phyloP scores from a whole-genome alignment of 2,888 invertebrate species.

The Empis stercorea region DNA sequence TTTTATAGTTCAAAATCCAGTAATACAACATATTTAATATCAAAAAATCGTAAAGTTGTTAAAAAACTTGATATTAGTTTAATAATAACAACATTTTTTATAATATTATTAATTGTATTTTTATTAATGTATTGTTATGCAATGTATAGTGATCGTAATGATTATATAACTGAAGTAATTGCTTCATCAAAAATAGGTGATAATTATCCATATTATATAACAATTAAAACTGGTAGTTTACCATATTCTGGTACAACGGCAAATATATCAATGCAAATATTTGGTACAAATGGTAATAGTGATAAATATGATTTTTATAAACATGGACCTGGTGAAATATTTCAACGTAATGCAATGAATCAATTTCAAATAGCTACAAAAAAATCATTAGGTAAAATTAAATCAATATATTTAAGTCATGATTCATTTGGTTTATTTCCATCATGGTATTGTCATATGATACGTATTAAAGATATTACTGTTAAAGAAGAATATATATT shows the following conservation, averaged over 20 bases:
- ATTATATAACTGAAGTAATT: not conserved
- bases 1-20: not conserved
- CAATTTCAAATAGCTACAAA: conserved; percentile 4
- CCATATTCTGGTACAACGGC: conserved; percentile 17
- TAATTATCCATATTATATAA: conserved; percentile 11
- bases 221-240: conserved; percentile 19
- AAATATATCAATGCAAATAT: conserved; percentile 15
- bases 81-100: not conserved
- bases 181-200: not conserved
- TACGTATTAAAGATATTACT: conserved; percentile 14
- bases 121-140: not conserved
- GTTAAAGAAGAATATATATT: conserved; percentile 11
- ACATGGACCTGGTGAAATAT: not conserved
- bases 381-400: conserved; percentile 8
- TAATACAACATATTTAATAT: too few species aligned
- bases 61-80: not conserved
- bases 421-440: conserved; percentile 20
- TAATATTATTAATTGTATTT: not conserved
- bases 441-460: conserved; percentile 19
- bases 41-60: too few species aligned
- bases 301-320: conserved; percentile 9
- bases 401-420: conserved; percentile 12
- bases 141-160: not conserved
- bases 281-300: conserved; percentile 8
- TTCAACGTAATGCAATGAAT: conserved; percentile 3